A percentile compares a stretch with the other conserved stretches of the same genome.
Evolutionary conservation across 2,797 vertebrate species (phyloP).

Genomic region (Gallinago stenura): DNA sequence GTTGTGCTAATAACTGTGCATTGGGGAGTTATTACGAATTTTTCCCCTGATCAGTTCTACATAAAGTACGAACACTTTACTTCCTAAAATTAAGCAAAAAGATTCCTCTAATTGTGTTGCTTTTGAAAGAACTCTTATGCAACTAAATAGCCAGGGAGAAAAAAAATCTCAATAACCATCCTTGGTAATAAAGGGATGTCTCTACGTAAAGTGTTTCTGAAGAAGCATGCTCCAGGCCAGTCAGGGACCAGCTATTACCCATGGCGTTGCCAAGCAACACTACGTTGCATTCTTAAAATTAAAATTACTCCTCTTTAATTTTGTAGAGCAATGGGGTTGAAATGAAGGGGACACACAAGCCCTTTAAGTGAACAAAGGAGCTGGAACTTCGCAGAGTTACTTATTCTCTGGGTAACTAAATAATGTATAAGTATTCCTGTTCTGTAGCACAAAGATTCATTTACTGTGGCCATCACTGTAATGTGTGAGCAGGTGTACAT

Average conservation of each 20-base stretch:
- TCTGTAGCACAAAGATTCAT: neutral
- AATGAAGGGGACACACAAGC: neutral
- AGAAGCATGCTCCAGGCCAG: neutral
- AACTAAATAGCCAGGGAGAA: neutral
- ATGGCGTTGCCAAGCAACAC: constrained; percentile 33
- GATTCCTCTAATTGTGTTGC: neutral
- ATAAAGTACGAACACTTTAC: neutral
- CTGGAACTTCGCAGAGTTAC: neutral
- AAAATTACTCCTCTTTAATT: constrained; percentile 11
- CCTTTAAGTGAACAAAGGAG: neutral
- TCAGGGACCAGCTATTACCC: neutral
- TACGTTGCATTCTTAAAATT: constrained; percentile 25
- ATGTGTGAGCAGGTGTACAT: neutral
- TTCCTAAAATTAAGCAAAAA: constrained; percentile 5
- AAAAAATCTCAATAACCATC: neutral
- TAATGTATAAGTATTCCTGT: neutral
- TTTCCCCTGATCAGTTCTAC: neutral
- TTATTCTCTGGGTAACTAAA: neutral
- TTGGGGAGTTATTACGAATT: neutral
- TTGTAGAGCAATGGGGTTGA: neutral
- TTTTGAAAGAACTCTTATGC: neutral
- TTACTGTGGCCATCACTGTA: neutral
- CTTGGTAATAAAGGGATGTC: neutral
- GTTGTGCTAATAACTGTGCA: neutral
- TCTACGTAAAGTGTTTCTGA: constrained; percentile 1